phyloP scores from a whole-genome alignment of 35 echinoderm and acorn worm genomes.

The Heliocidaris tuberculata region DNA sequence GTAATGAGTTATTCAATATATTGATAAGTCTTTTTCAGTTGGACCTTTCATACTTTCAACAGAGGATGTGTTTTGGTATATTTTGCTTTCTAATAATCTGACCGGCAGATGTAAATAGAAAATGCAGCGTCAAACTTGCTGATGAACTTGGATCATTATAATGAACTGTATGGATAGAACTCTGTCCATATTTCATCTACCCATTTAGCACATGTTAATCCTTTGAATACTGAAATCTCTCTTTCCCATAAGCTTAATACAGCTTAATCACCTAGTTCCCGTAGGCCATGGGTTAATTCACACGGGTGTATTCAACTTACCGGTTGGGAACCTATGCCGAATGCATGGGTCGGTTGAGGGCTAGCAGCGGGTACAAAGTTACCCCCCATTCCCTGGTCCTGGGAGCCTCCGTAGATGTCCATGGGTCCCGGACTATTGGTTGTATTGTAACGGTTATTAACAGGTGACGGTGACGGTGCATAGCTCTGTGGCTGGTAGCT shows the following conservation, averaged over 20 bases:
- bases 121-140: not conserved
- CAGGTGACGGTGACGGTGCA: constrained; percentile 83
- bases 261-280: too few species aligned
- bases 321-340: constrained; percentile 39
- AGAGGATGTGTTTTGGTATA: too few species aligned
- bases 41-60: not conserved
- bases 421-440: constrained; percentile 85
- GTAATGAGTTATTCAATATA: not conserved
- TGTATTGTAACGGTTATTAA: constrained; percentile 80
- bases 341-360: constrained; percentile 73
- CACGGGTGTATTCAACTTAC: not conserved
- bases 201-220: too few species aligned
- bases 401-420: constrained; percentile 82
- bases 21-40: not conserved
- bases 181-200: too few species aligned
- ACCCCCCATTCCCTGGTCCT: constrained; percentile 78
- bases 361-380: constrained; percentile 77
- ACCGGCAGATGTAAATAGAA: not conserved
- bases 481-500: constrained; percentile 81
- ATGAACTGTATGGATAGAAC: too few species aligned
- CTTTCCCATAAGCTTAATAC: too few species aligned
- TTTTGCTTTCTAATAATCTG: not conserved
- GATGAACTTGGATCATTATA: not conserved
- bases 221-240: too few species aligned
- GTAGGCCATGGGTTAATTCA: too few species aligned